Evolutionary conservation across 2,113 vertebrate species (phyloP).

Genomic region (Podarcis cretensis): DNA sequence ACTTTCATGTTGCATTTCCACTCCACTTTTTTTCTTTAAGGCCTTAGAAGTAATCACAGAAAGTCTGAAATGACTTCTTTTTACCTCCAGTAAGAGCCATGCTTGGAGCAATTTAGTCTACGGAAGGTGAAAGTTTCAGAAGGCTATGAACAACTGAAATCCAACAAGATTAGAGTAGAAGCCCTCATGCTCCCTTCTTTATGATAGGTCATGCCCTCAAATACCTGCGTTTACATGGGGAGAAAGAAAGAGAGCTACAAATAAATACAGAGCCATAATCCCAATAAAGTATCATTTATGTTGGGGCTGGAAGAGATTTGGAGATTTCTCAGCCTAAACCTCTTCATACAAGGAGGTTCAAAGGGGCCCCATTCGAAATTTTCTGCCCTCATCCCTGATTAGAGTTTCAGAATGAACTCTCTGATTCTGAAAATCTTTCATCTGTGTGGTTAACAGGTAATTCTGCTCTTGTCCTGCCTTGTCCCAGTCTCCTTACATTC

Average conservation of each 20-base stretch:
- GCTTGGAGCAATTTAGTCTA: not conserved
- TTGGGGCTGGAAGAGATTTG: conserved; percentile 6
- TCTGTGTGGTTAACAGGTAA: conserved; percentile 34
- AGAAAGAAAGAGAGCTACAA: not conserved
- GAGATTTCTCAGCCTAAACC: not conserved
- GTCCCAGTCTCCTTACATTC: conserved; percentile 45
- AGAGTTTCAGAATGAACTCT: conserved; percentile 29
- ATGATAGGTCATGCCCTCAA: rapidly evolving
- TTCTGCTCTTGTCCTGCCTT: conserved; percentile 30
- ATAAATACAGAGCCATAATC: not conserved
- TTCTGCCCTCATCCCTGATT: conserved; percentile 38
- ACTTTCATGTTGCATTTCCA: not conserved
- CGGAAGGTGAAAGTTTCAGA: not conserved
- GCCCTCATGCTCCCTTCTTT: not conserved
- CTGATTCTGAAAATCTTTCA: conserved; percentile 32
- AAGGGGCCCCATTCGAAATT: conserved; percentile 5
- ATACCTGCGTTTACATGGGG: not conserved
- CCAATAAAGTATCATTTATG: not conserved
- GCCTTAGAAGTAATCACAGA: not conserved
- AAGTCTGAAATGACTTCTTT: not conserved
- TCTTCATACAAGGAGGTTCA: not conserved
- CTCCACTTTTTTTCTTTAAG: not conserved
- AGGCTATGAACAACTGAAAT: not conserved
- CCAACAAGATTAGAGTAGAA: conserved; percentile 3
- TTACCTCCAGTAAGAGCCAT: not conserved